Conservation (phyloP, 1,140 invertebrate species). For the Atta colombica region DNA sequence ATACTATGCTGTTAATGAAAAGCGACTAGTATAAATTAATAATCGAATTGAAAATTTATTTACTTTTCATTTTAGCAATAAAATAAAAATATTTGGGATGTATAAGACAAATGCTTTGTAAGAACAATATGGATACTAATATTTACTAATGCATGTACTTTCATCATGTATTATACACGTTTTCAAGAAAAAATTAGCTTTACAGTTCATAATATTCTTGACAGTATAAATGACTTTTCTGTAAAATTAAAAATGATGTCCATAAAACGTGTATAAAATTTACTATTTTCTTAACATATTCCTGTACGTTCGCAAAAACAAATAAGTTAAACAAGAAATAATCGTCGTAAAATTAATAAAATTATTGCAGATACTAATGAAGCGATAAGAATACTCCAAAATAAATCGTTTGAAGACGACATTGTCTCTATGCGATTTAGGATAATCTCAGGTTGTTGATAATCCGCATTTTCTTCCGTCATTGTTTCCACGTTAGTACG, state of each 20-base stretch:
- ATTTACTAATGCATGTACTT: slow-evolving; percentile 58
- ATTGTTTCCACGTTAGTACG: slow-evolving; percentile 74
- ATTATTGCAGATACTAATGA: slow-evolving; percentile 82
- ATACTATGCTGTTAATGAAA: background rate
- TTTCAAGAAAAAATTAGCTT: slow-evolving; percentile 50
- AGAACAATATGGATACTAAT: slow-evolving; percentile 58
- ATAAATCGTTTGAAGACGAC: slow-evolving; percentile 82
- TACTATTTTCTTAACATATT: slow-evolving; percentile 71
- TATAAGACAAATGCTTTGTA: slow-evolving; percentile 34
- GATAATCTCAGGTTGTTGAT: slow-evolving; percentile 76
- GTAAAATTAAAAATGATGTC: slow-evolving; percentile 71
- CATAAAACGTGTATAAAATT: slow-evolving; percentile 78
- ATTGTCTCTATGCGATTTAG: slow-evolving; percentile 79
- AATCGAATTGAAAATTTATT: background rate
- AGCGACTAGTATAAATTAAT: slow-evolving; percentile 40
- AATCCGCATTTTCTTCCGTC: slow-evolving; percentile 70
- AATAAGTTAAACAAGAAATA: slow-evolving; percentile 82
- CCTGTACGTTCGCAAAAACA: slow-evolving; percentile 46
- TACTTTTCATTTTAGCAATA: background rate
- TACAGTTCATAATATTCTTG: slow-evolving; percentile 48
- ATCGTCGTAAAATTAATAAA: slow-evolving; percentile 82
- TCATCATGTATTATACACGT: slow-evolving; percentile 46
- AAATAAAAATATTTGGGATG: slow-evolving; percentile 19
- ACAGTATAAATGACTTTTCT: slow-evolving; percentile 52
- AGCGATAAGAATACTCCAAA: slow-evolving; percentile 83